Evolutionary conservation across 2,888 invertebrate genomes (phyloP), one percentile per base, ranked within the genome.

Genomic region (Rhagophthalmus giganteus): DNA sequence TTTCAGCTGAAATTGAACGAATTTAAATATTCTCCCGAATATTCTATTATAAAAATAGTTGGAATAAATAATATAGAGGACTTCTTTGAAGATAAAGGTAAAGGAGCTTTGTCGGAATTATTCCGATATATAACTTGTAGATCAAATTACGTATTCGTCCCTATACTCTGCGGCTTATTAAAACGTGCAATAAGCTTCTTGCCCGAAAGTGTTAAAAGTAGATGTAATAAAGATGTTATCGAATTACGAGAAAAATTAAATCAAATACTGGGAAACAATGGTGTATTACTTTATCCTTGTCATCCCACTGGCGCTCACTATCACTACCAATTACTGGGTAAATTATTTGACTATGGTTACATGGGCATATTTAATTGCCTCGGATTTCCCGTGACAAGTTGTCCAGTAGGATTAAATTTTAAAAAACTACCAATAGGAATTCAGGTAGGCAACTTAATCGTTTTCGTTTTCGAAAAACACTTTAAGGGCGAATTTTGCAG

Each of bases 341-440:
- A 82, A 66, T 77, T 88, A 34, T 78, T 86, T 39, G 88, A 91
- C 75, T 84, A 84, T 64, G 82, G 85, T 12, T 92, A 91, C 69
- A 81, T 90, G 65, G 86, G 85, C 6, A 82, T 92, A 55, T 92
- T 93, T 72, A 94, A 92, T 69, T 82, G 86, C 0, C 73, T 93
- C 8, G 91, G 90, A 2, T 73, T 93, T 40, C 94, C 94, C 0
- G 90, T 87, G 0, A 93, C 93, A 0, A 87, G 88, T 55, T 90
- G 90, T 61, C 92, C 93, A 4, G 78, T 93, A 41, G 88, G 87
- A 1, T 72, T 89, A 8, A 82, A 85, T 38, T 76, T 77, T 0
- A 79, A 82, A 27, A 87, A 89, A 0, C 71, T 92, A 27, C 92
- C 92, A 0, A 78, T 92, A 33, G 90, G 90, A 10, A 77, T 81